Base-by-base conservation (phyloP, 2,113 vertebrate species). In the Orientallactaga bullata region DNA sequence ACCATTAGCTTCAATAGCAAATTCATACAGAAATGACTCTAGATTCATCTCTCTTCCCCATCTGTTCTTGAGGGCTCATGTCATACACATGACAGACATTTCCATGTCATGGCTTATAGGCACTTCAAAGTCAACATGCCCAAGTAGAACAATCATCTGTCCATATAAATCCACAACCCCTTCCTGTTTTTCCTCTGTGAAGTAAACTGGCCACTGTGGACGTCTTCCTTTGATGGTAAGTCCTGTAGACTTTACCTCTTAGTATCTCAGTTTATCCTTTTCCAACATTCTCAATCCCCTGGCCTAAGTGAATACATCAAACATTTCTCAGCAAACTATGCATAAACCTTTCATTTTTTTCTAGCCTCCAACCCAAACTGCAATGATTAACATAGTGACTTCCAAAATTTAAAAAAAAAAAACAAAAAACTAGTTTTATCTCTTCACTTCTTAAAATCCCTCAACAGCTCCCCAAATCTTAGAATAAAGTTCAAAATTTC, bases 381-480 rank as follows among this genome's bases (percentile, higher is more conserved):
- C 60, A n/a, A 11, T 5, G 20, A 85, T 37, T 58, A 24, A 72
- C 74, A 55, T 23, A 66, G 23, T 69, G 58, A 5, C 51, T 77
- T 72, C 84, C 91, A 74, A 88, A 82, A 93, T 55, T 55, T 47
- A 47, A 61, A 32, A 90, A n/a, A n/a, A n/a, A n/a, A n/a, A n/a
- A n/a, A n/a, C n/a, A n/a, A n/a, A n/a, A 71, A 68, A 9, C 42
- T 42, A 47, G 37, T 80, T 90, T 47, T 90, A 26, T 61, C 72
- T 94, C 80, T 78, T 78, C 23, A 30, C n/a, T 65, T 87, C 72
- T 90, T 88, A 74, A 92, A 92, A 71, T 63, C 74, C 79, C 74
- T 81, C 47, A 58, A 3, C 26, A 63, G 42, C 37, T 77, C 58
- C 55, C 69, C 72, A 65, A 79, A 35, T 61, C 94, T 83, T 63